Conservation (phyloP, 2,113 vertebrate genomes). For the Tichodroma muraria region DNA sequence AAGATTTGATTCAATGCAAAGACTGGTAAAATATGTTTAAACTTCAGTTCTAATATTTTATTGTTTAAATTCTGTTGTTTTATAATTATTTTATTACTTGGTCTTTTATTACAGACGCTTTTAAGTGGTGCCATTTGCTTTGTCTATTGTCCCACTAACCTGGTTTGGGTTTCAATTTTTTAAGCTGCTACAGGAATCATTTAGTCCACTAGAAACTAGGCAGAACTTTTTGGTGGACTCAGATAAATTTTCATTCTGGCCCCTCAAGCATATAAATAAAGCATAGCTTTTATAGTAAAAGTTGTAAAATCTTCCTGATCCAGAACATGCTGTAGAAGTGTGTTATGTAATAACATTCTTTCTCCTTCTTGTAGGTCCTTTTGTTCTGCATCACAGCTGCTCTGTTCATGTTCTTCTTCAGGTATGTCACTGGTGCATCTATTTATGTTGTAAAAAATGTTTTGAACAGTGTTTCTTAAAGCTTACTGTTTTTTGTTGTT, state of each 20-base stretch:
- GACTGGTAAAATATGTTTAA: not conserved
- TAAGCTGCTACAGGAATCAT: not conserved
- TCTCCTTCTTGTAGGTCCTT: conserved; percentile 74
- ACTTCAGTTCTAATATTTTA: not conserved
- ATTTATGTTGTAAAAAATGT: not conserved
- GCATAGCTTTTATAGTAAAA: not conserved
- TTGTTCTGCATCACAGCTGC: conserved; percentile 84
- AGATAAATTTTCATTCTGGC: not conserved
- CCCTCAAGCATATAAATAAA: not conserved
- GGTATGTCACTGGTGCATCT: conserved; percentile 65
- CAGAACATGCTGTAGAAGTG: not conserved
- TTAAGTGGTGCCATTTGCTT: not conserved
- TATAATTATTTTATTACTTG: not conserved
- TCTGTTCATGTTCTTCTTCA: conserved; percentile 87
- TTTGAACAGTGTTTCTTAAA: not conserved
- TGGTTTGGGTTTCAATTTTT: not conserved
- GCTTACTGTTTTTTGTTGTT: not conserved
- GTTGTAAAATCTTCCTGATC: not conserved
- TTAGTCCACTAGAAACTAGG: not conserved
- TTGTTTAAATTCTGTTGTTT: not conserved
- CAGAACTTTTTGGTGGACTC: not conserved
- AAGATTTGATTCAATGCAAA: no score
- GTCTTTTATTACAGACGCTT: not conserved
- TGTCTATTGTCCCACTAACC: not conserved
- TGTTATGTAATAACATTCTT: conserved; percentile 17